A percentile compares a stretch with the other conserved stretches of the same genome.
These are phyloP conservation scores for Nibea coibor DNA, from an alignment of 2,113 vertebrate genomes.

Conservation along the genomic window DNA sequence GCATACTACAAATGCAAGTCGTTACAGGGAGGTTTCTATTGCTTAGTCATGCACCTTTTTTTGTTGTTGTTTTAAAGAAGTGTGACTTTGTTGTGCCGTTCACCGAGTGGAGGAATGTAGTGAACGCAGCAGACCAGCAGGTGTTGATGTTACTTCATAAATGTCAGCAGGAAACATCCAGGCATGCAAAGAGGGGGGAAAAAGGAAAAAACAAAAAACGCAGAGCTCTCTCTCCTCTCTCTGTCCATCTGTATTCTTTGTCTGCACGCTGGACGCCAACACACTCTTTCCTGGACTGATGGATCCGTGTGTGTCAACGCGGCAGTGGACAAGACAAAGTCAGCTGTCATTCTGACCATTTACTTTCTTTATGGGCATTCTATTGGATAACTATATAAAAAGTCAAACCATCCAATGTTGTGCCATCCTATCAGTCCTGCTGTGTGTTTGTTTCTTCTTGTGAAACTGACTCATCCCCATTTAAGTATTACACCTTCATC, in stretches of 20 bases:
- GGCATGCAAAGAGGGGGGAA: background rate
- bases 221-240: background rate
- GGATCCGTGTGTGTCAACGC: conserved; percentile 27
- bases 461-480: background rate
- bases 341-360: conserved; percentile 37
- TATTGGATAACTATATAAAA: background rate
- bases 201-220: background rate
- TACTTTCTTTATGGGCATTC: conserved; percentile 12
- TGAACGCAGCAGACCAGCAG: conserved; percentile 30
- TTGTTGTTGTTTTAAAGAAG: background rate
- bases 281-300: conserved; percentile 33
- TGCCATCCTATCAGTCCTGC: background rate
- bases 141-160: conserved; percentile 40
- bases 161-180: conserved; percentile 22
- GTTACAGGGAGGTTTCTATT: background rate
- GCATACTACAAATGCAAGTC: background rate
- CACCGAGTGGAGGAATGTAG: background rate
- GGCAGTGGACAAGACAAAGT: conserved; percentile 31
- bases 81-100: background rate
- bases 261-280: background rate
- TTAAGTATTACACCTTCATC: background rate
- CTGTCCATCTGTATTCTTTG: conserved; percentile 26
- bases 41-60: background rate
- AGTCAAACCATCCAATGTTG: background rate
- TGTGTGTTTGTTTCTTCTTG: background rate